Conservation (phyloP, 2,797 vertebrate species). For the Acridotheres tristis region DNA sequence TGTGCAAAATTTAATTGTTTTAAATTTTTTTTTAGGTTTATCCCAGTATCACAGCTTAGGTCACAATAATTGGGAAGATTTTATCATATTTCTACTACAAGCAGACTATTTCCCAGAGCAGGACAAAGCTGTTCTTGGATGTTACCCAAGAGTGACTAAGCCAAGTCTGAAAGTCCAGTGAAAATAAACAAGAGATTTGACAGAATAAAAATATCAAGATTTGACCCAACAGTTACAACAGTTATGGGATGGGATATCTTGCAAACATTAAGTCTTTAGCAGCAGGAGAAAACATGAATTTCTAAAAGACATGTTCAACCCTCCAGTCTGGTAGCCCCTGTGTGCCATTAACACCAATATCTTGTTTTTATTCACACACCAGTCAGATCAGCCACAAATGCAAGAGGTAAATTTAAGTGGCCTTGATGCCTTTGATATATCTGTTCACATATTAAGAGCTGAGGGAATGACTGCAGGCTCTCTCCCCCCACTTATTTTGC, state of each 20-base stretch:
- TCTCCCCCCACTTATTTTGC: background rate
- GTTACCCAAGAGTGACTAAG: constrained; percentile 7
- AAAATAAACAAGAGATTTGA: constrained; percentile 14
- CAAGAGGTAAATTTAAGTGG: background rate
- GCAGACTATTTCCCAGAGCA: background rate
- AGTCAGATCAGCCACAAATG: background rate
- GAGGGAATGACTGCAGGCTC: background rate
- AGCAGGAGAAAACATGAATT: background rate
- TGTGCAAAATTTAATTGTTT: background rate
- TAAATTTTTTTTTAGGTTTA: background rate
- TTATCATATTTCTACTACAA: background rate
- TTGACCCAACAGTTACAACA: background rate
- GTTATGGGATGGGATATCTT: background rate
- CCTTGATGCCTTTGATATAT: background rate
- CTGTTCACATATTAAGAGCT: background rate
- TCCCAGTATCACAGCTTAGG: background rate
- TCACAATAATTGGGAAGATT: background rate
- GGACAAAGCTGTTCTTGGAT: background rate
- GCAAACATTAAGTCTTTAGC: background rate
- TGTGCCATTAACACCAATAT: background rate
- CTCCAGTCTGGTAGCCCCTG: background rate
- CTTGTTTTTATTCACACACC: background rate
- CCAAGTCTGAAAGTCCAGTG: background rate
- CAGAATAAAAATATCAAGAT: background rate
- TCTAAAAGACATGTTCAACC: background rate